Evolutionary conservation across 1,140 invertebrate genomes (phyloP), one percentile per base, ranked within the genome.

Genomic region (Archegozetes longisetosus): DNA sequence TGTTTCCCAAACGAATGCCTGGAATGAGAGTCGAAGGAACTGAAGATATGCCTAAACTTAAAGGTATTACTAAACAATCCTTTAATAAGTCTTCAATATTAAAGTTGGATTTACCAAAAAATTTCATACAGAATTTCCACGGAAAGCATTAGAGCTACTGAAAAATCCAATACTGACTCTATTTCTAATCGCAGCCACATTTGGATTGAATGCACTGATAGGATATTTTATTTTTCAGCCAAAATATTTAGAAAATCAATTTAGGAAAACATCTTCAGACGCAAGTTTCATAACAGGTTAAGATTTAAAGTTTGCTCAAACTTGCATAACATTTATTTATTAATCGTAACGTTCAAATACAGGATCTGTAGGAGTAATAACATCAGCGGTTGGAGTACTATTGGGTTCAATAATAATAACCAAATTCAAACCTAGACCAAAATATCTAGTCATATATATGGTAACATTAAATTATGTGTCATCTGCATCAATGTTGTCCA

Each of bases 161-260:
- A 77, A 71, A 4, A 85, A 85, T 64, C 78, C 73, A 17, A 79
- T 82, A 0, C 73, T 83, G 25, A 80, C 84, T 73, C 81, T 77
- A 66, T 83, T 84, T 64, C 81, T 80, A 58, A 69, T 83, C 0
- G 78, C 81, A 0, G 76, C 77, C 0, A 77, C 83, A 1, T 83
- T 84, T 65, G 83, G 83, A 66, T 75, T 83, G 14, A 77, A 84
- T 63, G 82, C 82, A 0, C 82, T 81, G 63, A 80, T 81, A 69
- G 83, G 83, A 0, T 85, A 83, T 64, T 83, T 80, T 78, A 82
- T 84, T 13, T 85, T 84, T 64, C 77, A 83, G 69, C 83, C 83
- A 1, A 85, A 85, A 68, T 85, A 84, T 60, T 82, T 85, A 55
- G 83, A 85, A 70, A 80, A 79, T 0, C 82, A 84, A 68, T 85